Conservation (phyloP, 2,113 vertebrate species). For the Lagopus leucura region DNA sequence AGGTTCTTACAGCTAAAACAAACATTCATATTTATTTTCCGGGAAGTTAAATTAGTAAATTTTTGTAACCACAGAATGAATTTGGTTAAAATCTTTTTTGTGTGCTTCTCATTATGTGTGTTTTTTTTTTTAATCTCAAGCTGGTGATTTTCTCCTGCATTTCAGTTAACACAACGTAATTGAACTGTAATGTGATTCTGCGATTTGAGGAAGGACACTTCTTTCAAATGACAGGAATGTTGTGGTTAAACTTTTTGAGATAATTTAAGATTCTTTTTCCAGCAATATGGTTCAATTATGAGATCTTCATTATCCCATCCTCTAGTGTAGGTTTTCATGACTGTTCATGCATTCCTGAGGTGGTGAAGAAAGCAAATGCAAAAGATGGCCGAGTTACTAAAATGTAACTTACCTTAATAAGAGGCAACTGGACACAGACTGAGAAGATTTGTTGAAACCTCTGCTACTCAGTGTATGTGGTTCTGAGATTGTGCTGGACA, state of each 20-base stretch:
- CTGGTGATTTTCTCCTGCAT: not conserved
- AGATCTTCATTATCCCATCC: not conserved
- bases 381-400: not conserved
- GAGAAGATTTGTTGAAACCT: not conserved
- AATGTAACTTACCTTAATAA: not conserved
- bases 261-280: not conserved
- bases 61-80: not conserved
- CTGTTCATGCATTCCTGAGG: not conserved
- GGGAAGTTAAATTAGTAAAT: not conserved
- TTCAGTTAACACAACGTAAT: not conserved
- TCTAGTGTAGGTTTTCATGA: accelerated
- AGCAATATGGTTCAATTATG: not conserved
- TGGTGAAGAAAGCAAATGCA: not conserved
- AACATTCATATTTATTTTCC: not conserved
- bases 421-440: not conserved
- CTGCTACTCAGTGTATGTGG: not conserved
- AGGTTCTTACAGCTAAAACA: not conserved
- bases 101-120: not conserved
- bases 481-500: not conserved
- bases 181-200: not conserved
- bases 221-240: not conserved
- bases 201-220: not conserved
- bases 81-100: not conserved
- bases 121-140: not conserved
- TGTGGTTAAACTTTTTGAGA: not conserved